A percentile compares a stretch with the other conserved stretches of the same genome.
phyloP scores from a whole-genome alignment of 2,888 invertebrate species.

The Anodontia alba region DNA sequence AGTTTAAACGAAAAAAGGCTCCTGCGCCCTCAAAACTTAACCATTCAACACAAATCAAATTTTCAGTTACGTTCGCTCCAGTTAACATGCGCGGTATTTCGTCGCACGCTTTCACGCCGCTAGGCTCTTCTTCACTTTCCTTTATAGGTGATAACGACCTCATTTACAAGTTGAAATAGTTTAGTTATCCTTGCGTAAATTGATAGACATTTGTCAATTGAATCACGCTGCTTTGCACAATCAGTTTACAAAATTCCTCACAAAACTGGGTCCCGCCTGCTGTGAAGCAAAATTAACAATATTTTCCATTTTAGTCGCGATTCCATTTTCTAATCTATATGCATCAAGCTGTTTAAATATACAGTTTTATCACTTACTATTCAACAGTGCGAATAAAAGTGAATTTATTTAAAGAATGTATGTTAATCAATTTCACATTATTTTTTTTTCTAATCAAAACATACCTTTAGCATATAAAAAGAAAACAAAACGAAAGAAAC shows the following conservation, averaged over 20 bases:
- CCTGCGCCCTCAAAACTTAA: constrained; percentile 40
- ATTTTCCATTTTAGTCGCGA: too few relatives aligned
- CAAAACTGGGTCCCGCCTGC: neutral
- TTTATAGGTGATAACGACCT: neutral
- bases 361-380: too few relatives aligned
- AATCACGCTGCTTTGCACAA: constrained; percentile 5
- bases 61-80: constrained; percentile 11
- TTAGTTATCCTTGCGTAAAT: constrained; percentile 7
- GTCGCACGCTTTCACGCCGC: neutral
- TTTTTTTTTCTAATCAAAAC: too few relatives aligned
- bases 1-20: constrained; percentile 39
- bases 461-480: too few relatives aligned
- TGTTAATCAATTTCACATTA: too few relatives aligned
- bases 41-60: constrained; percentile 51
- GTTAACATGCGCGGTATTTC: constrained; percentile 4
- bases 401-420: too few relatives aligned
- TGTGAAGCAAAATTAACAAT: neutral
- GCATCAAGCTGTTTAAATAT: too few relatives aligned
- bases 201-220: constrained; percentile 11
- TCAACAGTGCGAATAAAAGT: too few relatives aligned
- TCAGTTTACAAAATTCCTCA: neutral
- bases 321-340: too few relatives aligned
- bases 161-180: neutral
- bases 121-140: neutral
- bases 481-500: too few relatives aligned